Evolutionary conservation across 2,888 invertebrate genomes (phyloP).

Genomic region (Troides aeacus): DNA sequence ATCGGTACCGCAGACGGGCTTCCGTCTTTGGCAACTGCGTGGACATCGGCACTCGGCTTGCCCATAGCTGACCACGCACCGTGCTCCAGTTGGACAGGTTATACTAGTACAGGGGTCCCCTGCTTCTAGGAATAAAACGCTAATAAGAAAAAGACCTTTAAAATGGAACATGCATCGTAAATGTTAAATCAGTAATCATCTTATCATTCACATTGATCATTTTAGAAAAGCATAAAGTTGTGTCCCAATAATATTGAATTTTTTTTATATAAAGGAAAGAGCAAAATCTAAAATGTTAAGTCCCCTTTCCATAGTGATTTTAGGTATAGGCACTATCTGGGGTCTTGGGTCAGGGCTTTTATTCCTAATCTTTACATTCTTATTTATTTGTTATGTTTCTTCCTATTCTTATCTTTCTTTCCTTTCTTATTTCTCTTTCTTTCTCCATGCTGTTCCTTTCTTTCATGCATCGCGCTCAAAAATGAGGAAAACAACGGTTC

Average conservation of each 20-base stretch:
- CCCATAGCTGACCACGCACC: slow-evolving; percentile 84
- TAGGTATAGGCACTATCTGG: no score
- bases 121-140: slow-evolving; percentile 72
- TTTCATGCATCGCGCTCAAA: no score
- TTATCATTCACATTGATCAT: not conserved
- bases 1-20: slow-evolving; percentile 93
- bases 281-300: no score
- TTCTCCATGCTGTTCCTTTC: no score
- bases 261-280: no score
- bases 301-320: no score
- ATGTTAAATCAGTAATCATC: not conserved
- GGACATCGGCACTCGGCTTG: slow-evolving; percentile 83
- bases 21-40: slow-evolving; percentile 82
- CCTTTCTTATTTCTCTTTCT: no score
- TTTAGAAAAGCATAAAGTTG: not conserved
- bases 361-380: no score
- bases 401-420: no score
- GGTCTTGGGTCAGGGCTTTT: no score
- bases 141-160: not conserved
- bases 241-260: not conserved
- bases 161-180: not conserved
- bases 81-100: slow-evolving; percentile 84
- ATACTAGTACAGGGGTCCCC: slow-evolving; percentile 86
- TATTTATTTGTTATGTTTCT: no score
- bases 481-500: no score